Base-by-base conservation (phyloP, 2,797 vertebrate genomes). In the Gymnocypris eckloni region DNA sequence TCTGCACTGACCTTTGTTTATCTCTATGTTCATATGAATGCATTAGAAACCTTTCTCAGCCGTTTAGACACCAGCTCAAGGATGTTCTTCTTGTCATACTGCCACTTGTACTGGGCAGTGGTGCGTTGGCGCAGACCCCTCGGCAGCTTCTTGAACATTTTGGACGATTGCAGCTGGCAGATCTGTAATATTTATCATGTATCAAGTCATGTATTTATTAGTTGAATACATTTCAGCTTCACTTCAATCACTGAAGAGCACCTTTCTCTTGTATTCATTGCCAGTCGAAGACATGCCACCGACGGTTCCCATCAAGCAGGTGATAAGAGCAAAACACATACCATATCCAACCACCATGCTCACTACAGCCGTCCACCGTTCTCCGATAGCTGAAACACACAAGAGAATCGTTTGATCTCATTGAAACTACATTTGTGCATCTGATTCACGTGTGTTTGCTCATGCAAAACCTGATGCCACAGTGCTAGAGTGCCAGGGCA, bases 251-350 rank as follows among this genome's bases (percentile, higher is more conserved):
- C 28, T n/a, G 4, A 22, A 48, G 45, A 52, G 83, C 61, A 95
- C 94, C 94, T 95, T 95, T 91, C 91, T 94, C 90, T 94, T 95
- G 91, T 95, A 94, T 80, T 93, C 93, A 70, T 94, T 94, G 67
- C 93, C 90, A 0, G 94, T 91, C 4, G 90, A 91, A 88, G 95
- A 93, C 0, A 85, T 85, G 88, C 92, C 93, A 37, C 92, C 92
- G 8, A 96, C 93, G 90, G 95, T 94, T 80, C 91, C 70, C 0
- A 95, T 93, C 8, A 94, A 88, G 69, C 94, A 95, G 66, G 93
- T 93, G 52, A 95, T 92, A 0, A 95, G 92, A 81, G 94, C 92
- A 0, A 93, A 94, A 88, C 94, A 94, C 93, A 95, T 94, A 73
- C 95, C 69, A 64, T 90, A 93, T 22, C 95, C 94, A 0, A 94